Base-by-base conservation (phyloP, 2,888 invertebrate genomes). In the Sphinx pinastri region DNA sequence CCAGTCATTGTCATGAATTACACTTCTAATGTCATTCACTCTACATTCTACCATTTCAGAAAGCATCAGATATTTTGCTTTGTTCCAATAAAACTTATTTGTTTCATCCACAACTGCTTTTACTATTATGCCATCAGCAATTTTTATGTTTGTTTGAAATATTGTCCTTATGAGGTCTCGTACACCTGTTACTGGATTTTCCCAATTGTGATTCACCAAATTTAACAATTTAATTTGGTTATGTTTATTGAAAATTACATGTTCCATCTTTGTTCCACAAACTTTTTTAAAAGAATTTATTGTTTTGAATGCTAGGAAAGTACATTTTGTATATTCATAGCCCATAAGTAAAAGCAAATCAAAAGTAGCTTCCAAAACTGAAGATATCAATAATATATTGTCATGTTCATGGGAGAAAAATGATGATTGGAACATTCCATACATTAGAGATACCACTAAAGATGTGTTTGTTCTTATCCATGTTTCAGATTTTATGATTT, bases 171-270 rank as follows among this genome's bases (percentile, higher is more conserved):
- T 95, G 58, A 94, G 85, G 77, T 95, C 95, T 76, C 94, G 90
- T 11, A 95, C 89, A 69, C 95, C 95, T 71, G 92, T 92, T 12
- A 95, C 89, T 31, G 95, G 94, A 77, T 95, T 95, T 78, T 95
- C 95, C 95, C 95, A 96, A 79, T 95, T 96, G 67, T 95, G 94
- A 78, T 94, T 95, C 10, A 95, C 89, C 72, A 95, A 84, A 74
- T 89, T 87, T 8, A 95, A 84, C 55, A 95, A 76, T 74, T 83
- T 88, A 11, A 88, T 80, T 76, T 92, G 88, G 70, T 92, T 83
- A n/a, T 81, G 75, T 69, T 76, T 76, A 70, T 76, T 81, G 54
- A 86, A 88, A 66, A 89, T 79, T 49, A 75, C 72, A 5, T 82
- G 74, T 72, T 90, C 80, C 25, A 91, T 88, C 71, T 81, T 72